phyloP scores from a whole-genome alignment of 2,797 vertebrate species.

The Thunnus albacares region DNA sequence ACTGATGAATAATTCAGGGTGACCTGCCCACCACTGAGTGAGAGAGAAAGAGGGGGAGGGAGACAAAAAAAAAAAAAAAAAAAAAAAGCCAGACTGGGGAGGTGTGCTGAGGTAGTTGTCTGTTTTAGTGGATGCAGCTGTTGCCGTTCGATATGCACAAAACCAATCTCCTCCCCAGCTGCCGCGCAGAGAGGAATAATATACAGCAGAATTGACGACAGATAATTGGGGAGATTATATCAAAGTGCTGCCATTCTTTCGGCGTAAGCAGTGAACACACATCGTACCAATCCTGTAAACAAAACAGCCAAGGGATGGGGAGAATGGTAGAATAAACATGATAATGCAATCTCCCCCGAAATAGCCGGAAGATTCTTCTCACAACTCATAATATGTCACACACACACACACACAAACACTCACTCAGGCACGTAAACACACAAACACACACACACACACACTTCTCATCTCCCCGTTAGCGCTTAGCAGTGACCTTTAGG shows the following conservation, averaged over 20 bases:
- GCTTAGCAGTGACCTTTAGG: slow-evolving; percentile 36
- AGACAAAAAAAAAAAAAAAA: slow-evolving; percentile 24
- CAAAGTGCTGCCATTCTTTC: slow-evolving; percentile 69
- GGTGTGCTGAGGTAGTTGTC: slow-evolving; percentile 77
- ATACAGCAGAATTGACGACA: slow-evolving; percentile 46
- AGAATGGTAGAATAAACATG: slow-evolving; percentile 52
- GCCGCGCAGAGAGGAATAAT: slow-evolving; percentile 54
- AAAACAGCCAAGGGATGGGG: slow-evolving; percentile 40
- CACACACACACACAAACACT: neutral
- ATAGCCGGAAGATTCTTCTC: slow-evolving; percentile 38
- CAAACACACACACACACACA: neutral
- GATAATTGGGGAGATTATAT: slow-evolving; percentile 80
- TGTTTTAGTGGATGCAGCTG: slow-evolving; percentile 80
- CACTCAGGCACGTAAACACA: neutral
- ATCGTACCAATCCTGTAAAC: slow-evolving; percentile 56
- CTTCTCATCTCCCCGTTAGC: neutral
- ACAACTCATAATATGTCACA: slow-evolving; percentile 40
- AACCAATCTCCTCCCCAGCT: slow-evolving; percentile 67
- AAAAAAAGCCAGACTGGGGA: slow-evolving; percentile 51
- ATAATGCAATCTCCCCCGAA: slow-evolving; percentile 40
- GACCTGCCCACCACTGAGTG: slow-evolving; percentile 82
- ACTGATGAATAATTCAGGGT: slow-evolving; percentile 88
- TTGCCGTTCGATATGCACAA: slow-evolving; percentile 67
- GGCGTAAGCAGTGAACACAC: slow-evolving; percentile 23
- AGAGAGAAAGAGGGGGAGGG: slow-evolving; percentile 58